phyloP scores from a whole-genome alignment of 2,888 invertebrate genomes.

The Leptopilina myrica region DNA sequence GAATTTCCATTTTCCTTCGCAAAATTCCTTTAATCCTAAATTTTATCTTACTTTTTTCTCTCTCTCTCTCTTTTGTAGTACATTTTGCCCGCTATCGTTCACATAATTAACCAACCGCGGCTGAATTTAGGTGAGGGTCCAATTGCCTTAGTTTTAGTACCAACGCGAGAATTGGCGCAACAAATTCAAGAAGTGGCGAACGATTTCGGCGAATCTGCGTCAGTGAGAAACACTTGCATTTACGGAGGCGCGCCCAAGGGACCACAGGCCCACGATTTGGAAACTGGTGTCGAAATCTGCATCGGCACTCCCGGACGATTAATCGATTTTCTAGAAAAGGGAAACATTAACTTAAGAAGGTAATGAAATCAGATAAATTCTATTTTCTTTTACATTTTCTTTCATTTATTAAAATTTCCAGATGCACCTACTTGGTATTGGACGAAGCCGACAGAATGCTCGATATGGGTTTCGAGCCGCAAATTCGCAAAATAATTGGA shows the following conservation, averaged over 20 bases:
- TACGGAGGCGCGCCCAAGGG: constrained; percentile 99
- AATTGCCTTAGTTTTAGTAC: constrained; percentile 79
- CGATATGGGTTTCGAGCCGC: constrained; percentile 98
- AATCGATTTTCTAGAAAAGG: constrained; percentile 94
- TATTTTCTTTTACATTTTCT: too few species aligned
- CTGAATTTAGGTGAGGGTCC: constrained; percentile 81
- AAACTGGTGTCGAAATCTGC: constrained; percentile 94
- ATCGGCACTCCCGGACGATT: constrained; percentile 97
- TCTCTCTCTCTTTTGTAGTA: constrained; percentile 73
- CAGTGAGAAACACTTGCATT: constrained; percentile 93
- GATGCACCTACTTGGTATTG: constrained; percentile 93
- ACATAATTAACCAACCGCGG: constrained; percentile 80
- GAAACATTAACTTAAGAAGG: constrained; percentile 85
- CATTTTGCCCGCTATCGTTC: constrained; percentile 81
- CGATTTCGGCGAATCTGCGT: constrained; percentile 93
- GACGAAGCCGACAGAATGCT: constrained; percentile 97
- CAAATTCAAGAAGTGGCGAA: constrained; percentile 88
- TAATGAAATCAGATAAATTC: constrained; percentile 14
- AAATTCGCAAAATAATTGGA: constrained; percentile 94
- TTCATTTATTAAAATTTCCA: constrained; percentile 27
- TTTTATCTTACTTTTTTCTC: neutral
- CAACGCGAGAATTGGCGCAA: constrained; percentile 79
- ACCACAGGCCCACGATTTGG: constrained; percentile 90
- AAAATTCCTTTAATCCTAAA: neutral
- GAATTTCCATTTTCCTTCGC: constrained; percentile 41